phyloP scores from a whole-genome alignment of 2,113 vertebrate genomes.

The Herpailurus yagouaroundi region DNA sequence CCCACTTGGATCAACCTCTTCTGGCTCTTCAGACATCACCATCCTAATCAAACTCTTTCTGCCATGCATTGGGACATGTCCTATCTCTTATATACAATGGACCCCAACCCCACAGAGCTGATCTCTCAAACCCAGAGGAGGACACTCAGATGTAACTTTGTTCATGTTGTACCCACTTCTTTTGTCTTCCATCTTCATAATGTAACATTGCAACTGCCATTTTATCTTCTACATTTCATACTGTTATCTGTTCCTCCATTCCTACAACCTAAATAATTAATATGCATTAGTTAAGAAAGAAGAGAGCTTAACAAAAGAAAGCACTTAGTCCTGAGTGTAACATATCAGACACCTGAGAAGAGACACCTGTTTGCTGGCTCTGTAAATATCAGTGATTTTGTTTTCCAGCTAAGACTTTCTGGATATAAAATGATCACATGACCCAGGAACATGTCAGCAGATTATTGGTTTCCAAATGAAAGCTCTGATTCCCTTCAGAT shows the following conservation, averaged over 20 bases:
- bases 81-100: not conserved
- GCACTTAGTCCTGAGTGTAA: not conserved
- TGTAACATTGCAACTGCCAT: not conserved
- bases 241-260: not conserved
- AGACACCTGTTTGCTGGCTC: not conserved
- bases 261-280: not conserved
- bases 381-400: not conserved
- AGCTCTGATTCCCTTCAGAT: conserved; percentile 32
- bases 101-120: not conserved
- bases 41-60: not conserved
- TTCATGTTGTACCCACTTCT: not conserved
- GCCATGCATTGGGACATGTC: not conserved
- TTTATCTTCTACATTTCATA: not conserved
- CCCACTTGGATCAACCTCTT: not conserved
- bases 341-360: not conserved
- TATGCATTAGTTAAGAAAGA: not conserved
- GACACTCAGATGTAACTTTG: not conserved
- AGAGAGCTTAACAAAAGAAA: not conserved
- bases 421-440: not conserved
- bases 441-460: not conserved
- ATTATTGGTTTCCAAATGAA: conserved; percentile 35
- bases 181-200: not conserved
- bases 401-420: not conserved
- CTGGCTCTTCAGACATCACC: not conserved
- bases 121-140: not conserved